Conservation (phyloP, 2,888 invertebrate genomes). For the Hetaerina titia region DNA sequence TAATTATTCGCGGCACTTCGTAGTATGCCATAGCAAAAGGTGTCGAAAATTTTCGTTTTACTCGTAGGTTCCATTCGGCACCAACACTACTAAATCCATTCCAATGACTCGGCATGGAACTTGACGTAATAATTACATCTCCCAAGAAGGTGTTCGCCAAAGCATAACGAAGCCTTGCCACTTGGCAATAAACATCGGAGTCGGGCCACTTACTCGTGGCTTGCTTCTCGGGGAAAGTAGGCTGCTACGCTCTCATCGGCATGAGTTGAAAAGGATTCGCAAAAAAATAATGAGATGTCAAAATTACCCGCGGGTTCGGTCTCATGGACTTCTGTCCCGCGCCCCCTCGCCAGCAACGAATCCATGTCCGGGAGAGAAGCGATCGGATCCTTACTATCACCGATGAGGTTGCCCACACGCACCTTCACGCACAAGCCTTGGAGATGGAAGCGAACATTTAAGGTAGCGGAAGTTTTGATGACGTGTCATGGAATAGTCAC, state of each 20-base stretch:
- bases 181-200: neutral
- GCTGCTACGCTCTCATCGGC: neutral
- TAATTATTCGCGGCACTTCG: too few species aligned
- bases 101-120: neutral
- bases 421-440: too few species aligned
- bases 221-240: neutral
- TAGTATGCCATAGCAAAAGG: too few species aligned
- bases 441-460: too few species aligned
- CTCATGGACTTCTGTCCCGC: neutral
- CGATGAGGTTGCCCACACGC: neutral
- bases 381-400: neutral
- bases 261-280: neutral
- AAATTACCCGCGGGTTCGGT: neutral
- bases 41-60: too few species aligned
- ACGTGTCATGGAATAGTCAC: too few species aligned
- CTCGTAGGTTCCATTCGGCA: too few species aligned
- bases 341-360: neutral
- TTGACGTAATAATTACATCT: neutral
- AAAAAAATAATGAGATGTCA: neutral
- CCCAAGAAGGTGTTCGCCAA: neutral
- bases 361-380: neutral
- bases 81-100: neutral
- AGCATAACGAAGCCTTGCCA: neutral
- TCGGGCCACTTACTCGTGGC: neutral
- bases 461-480: too few species aligned